These are phyloP conservation scores for Oncorhynchus masou DNA, from an alignment of 2,113 vertebrate species.

Conservation along the genomic window DNA sequence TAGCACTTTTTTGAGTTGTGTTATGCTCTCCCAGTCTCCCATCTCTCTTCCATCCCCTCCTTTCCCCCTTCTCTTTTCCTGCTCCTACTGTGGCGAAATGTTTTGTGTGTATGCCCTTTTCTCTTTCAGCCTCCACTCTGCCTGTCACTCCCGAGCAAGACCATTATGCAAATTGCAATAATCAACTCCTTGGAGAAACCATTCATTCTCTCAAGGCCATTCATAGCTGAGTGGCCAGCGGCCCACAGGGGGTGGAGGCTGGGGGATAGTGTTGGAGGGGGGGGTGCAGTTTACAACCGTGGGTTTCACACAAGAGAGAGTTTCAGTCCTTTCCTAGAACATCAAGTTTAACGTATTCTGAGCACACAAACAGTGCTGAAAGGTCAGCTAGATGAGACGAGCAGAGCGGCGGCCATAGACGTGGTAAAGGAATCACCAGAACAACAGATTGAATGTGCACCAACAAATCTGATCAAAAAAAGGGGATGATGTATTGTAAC, in stretches of 20 bases:
- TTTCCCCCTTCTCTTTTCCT: background rate
- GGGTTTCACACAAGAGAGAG: background rate
- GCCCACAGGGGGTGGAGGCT: background rate
- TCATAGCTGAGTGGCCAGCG: slow-evolving; percentile 3
- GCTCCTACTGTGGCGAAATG: slow-evolving; percentile 2
- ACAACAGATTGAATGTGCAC: too few relatives aligned
- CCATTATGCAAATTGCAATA: slow-evolving; percentile 52
- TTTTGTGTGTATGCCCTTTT: background rate
- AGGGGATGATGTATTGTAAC: too few relatives aligned
- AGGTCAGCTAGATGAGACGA: slow-evolving; percentile 9
- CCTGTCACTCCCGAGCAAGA: slow-evolving; percentile 7
- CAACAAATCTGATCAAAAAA: too few relatives aligned
- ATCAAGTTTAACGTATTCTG: slow-evolving; percentile 17
- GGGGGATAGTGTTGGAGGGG: background rate
- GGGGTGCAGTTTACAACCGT: background rate
- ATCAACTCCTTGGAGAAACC: slow-evolving; percentile 35
- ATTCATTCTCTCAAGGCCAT: slow-evolving; percentile 21
- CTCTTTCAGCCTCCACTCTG: slow-evolving; percentile 6
- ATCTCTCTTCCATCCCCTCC: background rate
- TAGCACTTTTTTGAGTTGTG: background rate
- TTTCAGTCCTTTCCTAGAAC: slow-evolving; percentile 6
- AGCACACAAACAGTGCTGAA: slow-evolving; percentile 9
- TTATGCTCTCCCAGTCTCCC: background rate
- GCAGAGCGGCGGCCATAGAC: background rate
- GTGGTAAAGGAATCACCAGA: too few relatives aligned